These are phyloP conservation scores for Mormyrops attenuatus DNA, from an alignment of 2,797 vertebrate genomes.

Conservation along the genomic window DNA sequence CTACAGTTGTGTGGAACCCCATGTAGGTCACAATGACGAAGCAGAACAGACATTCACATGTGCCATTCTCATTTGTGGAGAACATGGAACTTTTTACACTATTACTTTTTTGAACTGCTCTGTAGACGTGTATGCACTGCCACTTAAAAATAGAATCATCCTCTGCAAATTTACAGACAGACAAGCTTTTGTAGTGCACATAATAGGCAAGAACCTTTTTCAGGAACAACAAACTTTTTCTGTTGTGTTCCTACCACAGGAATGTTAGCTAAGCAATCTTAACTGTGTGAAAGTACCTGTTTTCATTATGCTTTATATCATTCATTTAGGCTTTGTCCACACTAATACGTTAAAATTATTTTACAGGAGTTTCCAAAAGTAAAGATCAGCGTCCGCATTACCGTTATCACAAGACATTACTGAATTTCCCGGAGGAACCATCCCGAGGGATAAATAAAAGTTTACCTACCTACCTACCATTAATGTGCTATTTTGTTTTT, in stretches of 20 bases:
- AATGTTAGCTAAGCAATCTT: neutral
- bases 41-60: neutral
- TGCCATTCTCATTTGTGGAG: neutral
- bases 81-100: neutral
- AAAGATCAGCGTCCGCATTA: neutral
- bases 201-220: neutral
- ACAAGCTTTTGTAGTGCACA: neutral
- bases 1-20: neutral
- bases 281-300: neutral
- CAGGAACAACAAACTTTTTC: neutral
- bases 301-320: neutral
- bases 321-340: neutral
- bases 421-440: too few species aligned
- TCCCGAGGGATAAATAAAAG: too few species aligned
- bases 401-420: neutral
- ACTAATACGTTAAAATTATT: neutral
- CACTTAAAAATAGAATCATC: neutral
- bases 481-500: neutral
- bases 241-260: neutral
- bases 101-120: neutral
- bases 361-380: neutral
- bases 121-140: neutral
- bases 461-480: too few species aligned
- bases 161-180: neutral
- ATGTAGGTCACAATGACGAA: neutral